Conservation (phyloP, 2,888 invertebrate species). For the Heliconius sara region DNA sequence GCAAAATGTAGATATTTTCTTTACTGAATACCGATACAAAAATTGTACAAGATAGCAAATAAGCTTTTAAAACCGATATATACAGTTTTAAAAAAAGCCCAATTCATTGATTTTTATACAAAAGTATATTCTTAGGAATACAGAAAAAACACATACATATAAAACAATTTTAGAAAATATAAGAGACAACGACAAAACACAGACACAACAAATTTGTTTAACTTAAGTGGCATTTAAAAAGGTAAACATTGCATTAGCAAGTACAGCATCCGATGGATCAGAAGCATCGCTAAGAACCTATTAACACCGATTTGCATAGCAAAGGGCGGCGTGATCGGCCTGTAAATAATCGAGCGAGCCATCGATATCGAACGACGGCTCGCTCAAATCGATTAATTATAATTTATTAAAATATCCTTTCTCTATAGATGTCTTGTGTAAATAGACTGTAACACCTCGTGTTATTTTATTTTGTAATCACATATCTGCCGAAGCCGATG, state of each 20-base stretch:
- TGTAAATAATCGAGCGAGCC: slow-evolving; percentile 52
- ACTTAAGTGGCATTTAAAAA: slow-evolving; percentile 8
- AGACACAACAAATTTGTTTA: not conserved
- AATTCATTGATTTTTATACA: too few species aligned
- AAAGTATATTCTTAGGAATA: too few species aligned
- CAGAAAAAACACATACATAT: too few species aligned
- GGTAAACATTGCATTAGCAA: slow-evolving; percentile 11
- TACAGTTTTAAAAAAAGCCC: too few species aligned
- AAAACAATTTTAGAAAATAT: not conserved
- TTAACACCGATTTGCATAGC: slow-evolving; percentile 57
- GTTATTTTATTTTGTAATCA: slow-evolving; percentile 14
- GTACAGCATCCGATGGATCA: slow-evolving; percentile 24
- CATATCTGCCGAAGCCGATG: not conserved
- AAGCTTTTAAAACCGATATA: too few species aligned
- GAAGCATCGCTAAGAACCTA: slow-evolving; percentile 36
- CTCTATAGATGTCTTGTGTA: slow-evolving; percentile 27
- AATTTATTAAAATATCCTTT: slow-evolving; percentile 41
- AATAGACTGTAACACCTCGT: slow-evolving; percentile 29
- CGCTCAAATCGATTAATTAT: slow-evolving; percentile 42
- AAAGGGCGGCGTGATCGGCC: slow-evolving; percentile 57
- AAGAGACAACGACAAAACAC: not conserved
- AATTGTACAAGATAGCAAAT: too few species aligned
- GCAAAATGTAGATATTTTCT: too few species aligned
- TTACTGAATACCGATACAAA: too few species aligned
- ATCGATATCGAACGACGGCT: slow-evolving; percentile 45